Evolutionary conservation across 2,113 vertebrate species (phyloP), one percentile per base, ranked within the genome.

Genomic region (Peromyscus leucopus): DNA sequence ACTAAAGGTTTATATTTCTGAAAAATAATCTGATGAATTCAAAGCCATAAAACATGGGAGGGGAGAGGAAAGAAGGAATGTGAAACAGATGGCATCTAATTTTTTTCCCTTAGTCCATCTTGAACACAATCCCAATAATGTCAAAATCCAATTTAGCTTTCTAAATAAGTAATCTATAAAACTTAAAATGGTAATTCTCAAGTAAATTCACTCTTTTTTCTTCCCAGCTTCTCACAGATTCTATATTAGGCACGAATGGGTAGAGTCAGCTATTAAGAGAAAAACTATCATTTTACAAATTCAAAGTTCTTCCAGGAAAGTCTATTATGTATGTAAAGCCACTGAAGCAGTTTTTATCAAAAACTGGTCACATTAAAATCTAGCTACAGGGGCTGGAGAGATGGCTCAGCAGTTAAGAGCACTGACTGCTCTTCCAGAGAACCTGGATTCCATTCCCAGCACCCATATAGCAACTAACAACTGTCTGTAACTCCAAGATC

Each of bases 141-240:
- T 97, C 94, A 97, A 98, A 98, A 97, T 96, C 84, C 74, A 98
- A 97, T 93, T 97, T 97, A 87, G 83, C 51, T 96, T 72, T 98
- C 94, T 86, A 97, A 97, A 84, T 95, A 96, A 98, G 88, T 90
- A 94, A 98, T 80, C 95, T 95, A 84, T 90, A 95, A 97, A 96
- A 93, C 36, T 78, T 92, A 94, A 98, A 96, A 98, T 88, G 82
- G 36, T 89, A 96, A 92, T 96, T 92, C 74, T 97, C 57, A 96
- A 97, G 69, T 79, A 98, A 96, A 96, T 97, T 96, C 75, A 94
- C 63, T 93, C 26, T 79, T 76, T 96, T 86, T n/a, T 7, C 3
- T 72, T 63, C 48, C 28, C 42, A 95, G 51, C 1, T 92, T 94
- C 87, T 97, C 69, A 46, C 92, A 90, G 75, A 55, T 93, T 95